Percentiles rank a stretch among this genome's conserved stretches.
These are phyloP conservation scores for Pomacea maculata DNA, from an alignment of 1,140 invertebrate genomes.

Conservation along the genomic window DNA sequence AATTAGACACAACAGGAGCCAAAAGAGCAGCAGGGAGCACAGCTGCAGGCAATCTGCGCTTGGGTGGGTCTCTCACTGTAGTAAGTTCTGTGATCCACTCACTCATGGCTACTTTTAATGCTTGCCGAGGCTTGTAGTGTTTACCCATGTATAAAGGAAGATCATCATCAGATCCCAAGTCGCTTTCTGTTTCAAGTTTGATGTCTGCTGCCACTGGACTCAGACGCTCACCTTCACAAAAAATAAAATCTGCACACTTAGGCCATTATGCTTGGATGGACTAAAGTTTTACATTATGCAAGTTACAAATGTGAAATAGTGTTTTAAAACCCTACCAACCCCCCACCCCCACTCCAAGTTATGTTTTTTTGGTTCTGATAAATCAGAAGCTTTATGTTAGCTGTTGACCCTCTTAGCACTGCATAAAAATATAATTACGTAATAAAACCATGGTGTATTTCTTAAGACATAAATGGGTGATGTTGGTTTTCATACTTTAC, in stretches of 20 bases:
- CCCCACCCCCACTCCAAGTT: too few relatives aligned
- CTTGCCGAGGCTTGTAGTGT: constrained; percentile 74
- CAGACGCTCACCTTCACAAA: constrained; percentile 72
- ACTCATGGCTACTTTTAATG: constrained; percentile 81
- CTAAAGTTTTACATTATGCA: not conserved
- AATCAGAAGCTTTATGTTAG: too few relatives aligned
- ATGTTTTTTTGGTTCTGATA: too few relatives aligned
- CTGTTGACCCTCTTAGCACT: too few relatives aligned
- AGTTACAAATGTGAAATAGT: not conserved
- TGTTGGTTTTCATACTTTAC: too few relatives aligned
- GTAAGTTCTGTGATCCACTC: constrained; percentile 93
- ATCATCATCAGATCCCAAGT: constrained; percentile 82
- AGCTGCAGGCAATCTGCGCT: constrained; percentile 12
- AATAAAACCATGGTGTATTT: too few relatives aligned
- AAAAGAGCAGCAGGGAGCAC: not conserved
- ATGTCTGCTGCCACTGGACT: constrained; percentile 87
- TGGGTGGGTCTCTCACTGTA: constrained; percentile 54
- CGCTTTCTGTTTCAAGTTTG: constrained; percentile 91
- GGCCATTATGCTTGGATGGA: not conserved
- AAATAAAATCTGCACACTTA: not conserved
- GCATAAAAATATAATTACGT: too few relatives aligned
- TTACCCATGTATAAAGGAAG: constrained; percentile 70
- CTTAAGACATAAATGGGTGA: too few relatives aligned
- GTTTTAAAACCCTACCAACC: not conserved
- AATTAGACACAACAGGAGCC: not conserved